These are phyloP conservation scores for Peribatodes rhomboidaria DNA, from an alignment of 2,888 invertebrate genomes.

Conservation along the genomic window DNA sequence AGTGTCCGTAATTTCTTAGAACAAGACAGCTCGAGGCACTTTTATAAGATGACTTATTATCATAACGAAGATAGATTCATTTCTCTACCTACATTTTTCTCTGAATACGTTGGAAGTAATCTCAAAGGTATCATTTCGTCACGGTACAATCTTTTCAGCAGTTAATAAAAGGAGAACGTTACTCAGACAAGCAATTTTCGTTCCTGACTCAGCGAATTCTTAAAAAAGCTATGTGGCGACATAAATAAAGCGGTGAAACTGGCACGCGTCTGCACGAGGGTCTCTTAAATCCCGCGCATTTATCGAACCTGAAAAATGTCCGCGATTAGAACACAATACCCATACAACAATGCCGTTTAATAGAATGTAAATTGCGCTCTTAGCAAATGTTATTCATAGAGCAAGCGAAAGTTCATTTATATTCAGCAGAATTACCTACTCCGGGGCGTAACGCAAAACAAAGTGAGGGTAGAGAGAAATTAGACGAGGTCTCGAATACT, in stretches of 20 bases:
- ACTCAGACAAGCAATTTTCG: constrained; percentile 68
- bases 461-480: constrained; percentile 61
- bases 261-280: constrained; percentile 32
- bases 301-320: constrained; percentile 48
- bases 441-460: constrained; percentile 65
- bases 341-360: constrained; percentile 58
- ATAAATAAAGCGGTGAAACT: constrained; percentile 40
- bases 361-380: constrained; percentile 73
- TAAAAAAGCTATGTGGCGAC: constrained; percentile 32
- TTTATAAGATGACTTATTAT: constrained; percentile 51
- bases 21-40: constrained; percentile 29
- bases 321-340: constrained; percentile 57
- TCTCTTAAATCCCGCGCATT: constrained; percentile 32
- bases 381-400: constrained; percentile 80
- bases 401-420: constrained; percentile 75
- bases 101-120: constrained; percentile 66
- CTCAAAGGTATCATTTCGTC: constrained; percentile 63
- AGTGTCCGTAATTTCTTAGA: neutral
- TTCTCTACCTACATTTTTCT: constrained; percentile 51
- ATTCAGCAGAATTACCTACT: constrained; percentile 72
- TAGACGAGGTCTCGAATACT: constrained; percentile 63
- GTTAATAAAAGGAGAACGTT: constrained; percentile 72
- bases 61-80: constrained; percentile 54
- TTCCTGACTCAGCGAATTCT: constrained; percentile 51
- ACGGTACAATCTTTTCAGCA: constrained; percentile 66